Evolutionary conservation across 2,888 invertebrate genomes (phyloP), one percentile per base, ranked within the genome.

Genomic region (Arctia plantaginis): DNA sequence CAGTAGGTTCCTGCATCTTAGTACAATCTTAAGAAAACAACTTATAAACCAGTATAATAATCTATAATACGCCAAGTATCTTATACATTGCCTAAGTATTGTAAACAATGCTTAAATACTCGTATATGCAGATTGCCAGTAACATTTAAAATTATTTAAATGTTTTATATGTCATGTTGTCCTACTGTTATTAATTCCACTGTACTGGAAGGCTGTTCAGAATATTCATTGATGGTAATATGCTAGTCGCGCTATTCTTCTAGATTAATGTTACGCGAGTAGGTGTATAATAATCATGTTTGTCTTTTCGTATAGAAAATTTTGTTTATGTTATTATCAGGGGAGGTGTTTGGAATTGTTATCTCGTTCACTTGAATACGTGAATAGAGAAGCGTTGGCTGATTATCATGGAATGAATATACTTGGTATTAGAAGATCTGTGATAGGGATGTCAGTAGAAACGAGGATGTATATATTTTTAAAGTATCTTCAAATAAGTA

Each of bases 161-260:
- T 0, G 15, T 55, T 1, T 4, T 12, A 12, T 59, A 4, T 15
- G n/a, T 59, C 18, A 30, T 30, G 4, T 70, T 75, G 71, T 78
- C 69, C 71, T 27, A 59, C 18, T 68, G 67, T 55, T 66, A 70
- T 75, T 69, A 75, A 71, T 66, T 74, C 15, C 73, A 41, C 13
- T 69, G 35, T 41, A 66, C 35, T 68, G 6, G 44, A 64, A 35
- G 35, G 67, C 47, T 27, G n/a, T n/a, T 64, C 65, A 75, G 72
- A 81, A 81, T 82, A 81, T 82, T 82, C 74, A 81, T 81, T 68
- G 72, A 76, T 80, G 74, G 44, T 77, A 75, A 81, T 81, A 68
- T 77, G 65, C 35, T 23, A 66, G n/a, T 74, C 64, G 51, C 75
- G 75, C 72, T 59, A 55, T 51, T 71, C 41, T 30, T 68, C 44